These are phyloP conservation scores for Gymnorhina tibicen DNA, from an alignment of 2,113 vertebrate genomes.

Conservation along the genomic window DNA sequence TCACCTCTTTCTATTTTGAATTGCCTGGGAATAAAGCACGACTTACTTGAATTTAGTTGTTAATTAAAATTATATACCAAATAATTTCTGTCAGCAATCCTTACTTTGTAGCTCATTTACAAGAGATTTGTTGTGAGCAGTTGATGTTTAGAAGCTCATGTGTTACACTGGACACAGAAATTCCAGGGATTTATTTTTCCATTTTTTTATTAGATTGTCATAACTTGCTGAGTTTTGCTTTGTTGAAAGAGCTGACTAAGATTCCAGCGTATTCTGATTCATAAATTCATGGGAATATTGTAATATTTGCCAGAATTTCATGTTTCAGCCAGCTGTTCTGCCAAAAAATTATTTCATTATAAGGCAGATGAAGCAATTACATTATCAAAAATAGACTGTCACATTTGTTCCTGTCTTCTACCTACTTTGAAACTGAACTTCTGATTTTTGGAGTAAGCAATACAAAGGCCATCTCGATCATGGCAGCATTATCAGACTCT, in stretches of 20 bases:
- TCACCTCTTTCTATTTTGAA: slow-evolving; percentile 35
- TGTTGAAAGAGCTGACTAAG: background rate
- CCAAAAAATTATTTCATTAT: slow-evolving; percentile 1
- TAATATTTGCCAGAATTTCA: slow-evolving; percentile 3
- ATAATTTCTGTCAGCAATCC: background rate
- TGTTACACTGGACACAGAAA: background rate
- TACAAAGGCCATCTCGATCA: background rate
- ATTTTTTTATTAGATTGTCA: background rate
- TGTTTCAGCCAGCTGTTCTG: background rate
- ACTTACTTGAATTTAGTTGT: background rate
- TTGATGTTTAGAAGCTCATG: background rate
- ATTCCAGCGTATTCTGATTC: background rate
- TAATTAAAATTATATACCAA: slow-evolving; percentile 29
- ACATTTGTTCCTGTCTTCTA: background rate
- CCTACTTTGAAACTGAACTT: background rate
- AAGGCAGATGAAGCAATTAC: background rate
- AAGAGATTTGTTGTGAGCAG: background rate
- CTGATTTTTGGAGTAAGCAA: background rate
- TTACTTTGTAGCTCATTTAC: background rate
- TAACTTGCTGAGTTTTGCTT: background rate
- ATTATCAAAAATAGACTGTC: background rate
- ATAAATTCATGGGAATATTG: background rate
- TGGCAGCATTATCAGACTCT: background rate
- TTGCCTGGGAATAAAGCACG: background rate
- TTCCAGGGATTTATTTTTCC: background rate